A percentile compares a stretch with the other conserved stretches of the same genome.
phyloP scores from a whole-genome alignment of 2,113 vertebrate genomes.

The Cyphotilapia sp. region DNA sequence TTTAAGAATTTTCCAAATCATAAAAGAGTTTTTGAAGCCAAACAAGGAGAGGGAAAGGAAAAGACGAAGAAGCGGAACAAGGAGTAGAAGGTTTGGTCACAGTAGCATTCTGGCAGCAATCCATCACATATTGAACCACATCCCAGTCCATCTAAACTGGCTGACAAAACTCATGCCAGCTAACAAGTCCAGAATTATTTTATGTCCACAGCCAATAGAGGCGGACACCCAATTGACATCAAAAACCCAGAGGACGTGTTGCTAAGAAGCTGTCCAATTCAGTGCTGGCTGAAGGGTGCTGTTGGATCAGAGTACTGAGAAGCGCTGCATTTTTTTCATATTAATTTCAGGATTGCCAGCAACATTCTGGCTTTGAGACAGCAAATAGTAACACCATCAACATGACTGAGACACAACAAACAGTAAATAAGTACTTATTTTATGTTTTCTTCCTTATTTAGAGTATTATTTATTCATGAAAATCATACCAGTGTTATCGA shows the following conservation, averaged over 20 bases:
- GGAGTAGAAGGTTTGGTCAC: background rate
- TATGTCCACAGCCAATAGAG: conserved; percentile 5
- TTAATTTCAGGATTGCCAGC: background rate
- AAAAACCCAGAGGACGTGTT: background rate
- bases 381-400: background rate
- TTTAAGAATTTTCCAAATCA: background rate
- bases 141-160: conserved; percentile 19
- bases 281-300: background rate
- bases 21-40: background rate
- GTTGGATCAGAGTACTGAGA: background rate
- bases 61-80: background rate
- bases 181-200: conserved; percentile 5
- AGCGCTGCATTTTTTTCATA: background rate
- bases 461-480: background rate
- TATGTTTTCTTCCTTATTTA: background rate
- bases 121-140: conserved; percentile 12
- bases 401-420: background rate
- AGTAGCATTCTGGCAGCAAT: conserved; percentile 18
- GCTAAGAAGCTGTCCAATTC: background rate
- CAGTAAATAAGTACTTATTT: background rate
- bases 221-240: conserved; percentile 13
- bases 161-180: conserved; percentile 29
- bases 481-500: conserved; percentile 84
- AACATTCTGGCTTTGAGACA: background rate
- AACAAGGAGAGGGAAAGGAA: background rate